Evolutionary conservation across 2,888 invertebrate genomes (phyloP).

Genomic region (Melinopterus prodromus): DNA sequence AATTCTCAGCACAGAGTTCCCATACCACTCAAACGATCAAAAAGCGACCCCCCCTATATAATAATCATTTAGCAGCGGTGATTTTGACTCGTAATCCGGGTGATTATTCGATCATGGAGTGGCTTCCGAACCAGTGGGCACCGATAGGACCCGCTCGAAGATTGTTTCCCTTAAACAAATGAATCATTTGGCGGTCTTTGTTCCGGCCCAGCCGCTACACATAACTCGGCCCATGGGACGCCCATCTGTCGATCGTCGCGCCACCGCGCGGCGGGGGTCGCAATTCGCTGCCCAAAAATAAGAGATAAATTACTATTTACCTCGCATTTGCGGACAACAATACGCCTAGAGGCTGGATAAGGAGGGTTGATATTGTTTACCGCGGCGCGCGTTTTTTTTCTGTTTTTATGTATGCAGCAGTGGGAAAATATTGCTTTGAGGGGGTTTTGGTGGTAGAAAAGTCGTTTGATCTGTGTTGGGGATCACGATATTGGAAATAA

Average conservation of each 20-base stretch:
- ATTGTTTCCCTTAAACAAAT: conserved; percentile 4
- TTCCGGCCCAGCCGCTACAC: not conserved
- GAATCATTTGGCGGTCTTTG: conserved; percentile 4
- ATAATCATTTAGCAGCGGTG: conserved; percentile 4
- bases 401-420: not conserved
- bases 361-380: conserved; percentile 10
- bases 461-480: not conserved
- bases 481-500: conserved; percentile 6
- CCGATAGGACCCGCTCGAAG: not conserved
- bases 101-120: not conserved
- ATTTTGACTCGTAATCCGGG: conserved; percentile 4
- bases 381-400: not conserved
- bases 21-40: not conserved
- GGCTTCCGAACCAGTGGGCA: conserved; percentile 4
- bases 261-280: conserved; percentile 15
- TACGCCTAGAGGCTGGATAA: conserved; percentile 23
- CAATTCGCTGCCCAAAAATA: conserved; percentile 15
- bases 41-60: not conserved
- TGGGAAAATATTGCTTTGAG: conserved; percentile 11
- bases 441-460: not conserved
- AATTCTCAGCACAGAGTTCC: not conserved
- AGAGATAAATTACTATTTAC: conserved; percentile 25
- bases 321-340: conserved; percentile 7
- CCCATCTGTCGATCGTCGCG: conserved; percentile 17
- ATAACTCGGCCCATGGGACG: not conserved